phyloP scores from a whole-genome alignment of 2,113 vertebrate species.

The Psittacara wagleri region DNA sequence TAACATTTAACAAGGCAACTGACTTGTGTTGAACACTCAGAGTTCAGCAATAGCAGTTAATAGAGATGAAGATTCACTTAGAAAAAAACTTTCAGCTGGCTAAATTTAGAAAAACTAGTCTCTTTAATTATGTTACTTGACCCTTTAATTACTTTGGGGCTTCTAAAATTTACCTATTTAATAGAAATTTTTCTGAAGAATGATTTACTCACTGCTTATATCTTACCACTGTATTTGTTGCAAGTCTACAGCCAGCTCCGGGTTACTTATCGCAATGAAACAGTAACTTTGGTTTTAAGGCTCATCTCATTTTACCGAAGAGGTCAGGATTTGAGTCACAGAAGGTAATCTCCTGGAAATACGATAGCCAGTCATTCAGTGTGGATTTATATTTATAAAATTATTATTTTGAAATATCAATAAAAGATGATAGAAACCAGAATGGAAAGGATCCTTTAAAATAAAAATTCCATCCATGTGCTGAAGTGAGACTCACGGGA shows the following conservation, averaged over 20 bases:
- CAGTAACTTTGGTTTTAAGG: background rate
- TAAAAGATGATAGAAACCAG: background rate
- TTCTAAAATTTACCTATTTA: background rate
- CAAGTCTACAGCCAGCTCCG: background rate
- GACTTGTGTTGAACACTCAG: background rate
- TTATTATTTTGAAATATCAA: background rate
- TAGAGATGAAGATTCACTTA: background rate
- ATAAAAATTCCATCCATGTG: background rate
- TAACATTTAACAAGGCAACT: background rate
- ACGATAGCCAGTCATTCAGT: background rate
- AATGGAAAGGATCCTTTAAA: background rate
- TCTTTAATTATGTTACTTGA: background rate
- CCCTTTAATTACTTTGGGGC: background rate
- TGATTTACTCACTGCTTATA: background rate
- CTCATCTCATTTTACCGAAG: background rate
- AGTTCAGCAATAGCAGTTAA: background rate
- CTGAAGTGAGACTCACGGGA: background rate
- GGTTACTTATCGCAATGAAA: background rate
- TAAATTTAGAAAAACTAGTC: background rate
- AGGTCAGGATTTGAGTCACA: background rate
- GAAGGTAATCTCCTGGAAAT: background rate
- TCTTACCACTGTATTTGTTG: background rate
- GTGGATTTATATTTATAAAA: background rate
- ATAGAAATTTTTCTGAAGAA: background rate
- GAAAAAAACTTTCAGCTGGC: background rate